Percentiles rank a stretch among this genome's conserved stretches.
phyloP scores from a whole-genome alignment of 1,140 invertebrate species.

The Conus betulinus region DNA sequence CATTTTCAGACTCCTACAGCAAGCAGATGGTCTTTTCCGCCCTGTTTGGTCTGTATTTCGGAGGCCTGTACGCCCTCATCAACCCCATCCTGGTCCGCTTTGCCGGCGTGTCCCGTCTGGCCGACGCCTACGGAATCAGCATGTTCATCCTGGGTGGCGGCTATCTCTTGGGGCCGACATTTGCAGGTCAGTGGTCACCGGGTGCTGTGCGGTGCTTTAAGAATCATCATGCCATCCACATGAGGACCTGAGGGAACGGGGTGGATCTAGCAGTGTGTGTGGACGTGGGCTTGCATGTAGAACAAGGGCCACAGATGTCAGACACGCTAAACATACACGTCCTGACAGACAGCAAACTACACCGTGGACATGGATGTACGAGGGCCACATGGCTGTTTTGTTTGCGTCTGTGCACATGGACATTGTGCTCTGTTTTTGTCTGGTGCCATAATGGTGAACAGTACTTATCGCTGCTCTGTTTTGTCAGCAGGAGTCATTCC shows the following conservation, averaged over 20 bases:
- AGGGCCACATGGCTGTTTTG: too few relatives aligned
- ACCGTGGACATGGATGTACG: too few relatives aligned
- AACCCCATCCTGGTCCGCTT: slow-evolving; percentile 11
- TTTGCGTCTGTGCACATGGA: too few relatives aligned
- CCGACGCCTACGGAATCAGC: slow-evolving; percentile 6
- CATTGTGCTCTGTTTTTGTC: not conserved
- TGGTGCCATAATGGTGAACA: too few relatives aligned
- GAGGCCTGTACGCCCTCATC: slow-evolving; percentile 24
- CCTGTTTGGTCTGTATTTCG: slow-evolving; percentile 26
- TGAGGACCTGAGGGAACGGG: too few relatives aligned
- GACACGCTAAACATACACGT: too few relatives aligned
- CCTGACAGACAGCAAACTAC: too few relatives aligned
- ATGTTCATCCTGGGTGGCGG: slow-evolving; percentile 16
- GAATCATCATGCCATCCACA: too few relatives aligned
- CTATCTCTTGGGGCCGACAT: not conserved
- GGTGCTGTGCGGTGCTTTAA: too few relatives aligned
- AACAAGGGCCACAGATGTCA: not conserved
- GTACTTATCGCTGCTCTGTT: too few relatives aligned
- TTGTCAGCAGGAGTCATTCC: too few relatives aligned
- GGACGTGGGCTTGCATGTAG: not conserved
- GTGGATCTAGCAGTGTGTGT: not conserved
- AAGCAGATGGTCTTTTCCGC: slow-evolving; percentile 24
- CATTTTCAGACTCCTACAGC: slow-evolving; percentile 16
- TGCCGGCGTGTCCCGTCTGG: not conserved
- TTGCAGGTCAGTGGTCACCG: slow-evolving; percentile 14